Percentiles rank a stretch among this genome's conserved stretches.
Evolutionary conservation across 1,140 invertebrate species (phyloP).

Genomic region (Drosophila athabasca): DNA sequence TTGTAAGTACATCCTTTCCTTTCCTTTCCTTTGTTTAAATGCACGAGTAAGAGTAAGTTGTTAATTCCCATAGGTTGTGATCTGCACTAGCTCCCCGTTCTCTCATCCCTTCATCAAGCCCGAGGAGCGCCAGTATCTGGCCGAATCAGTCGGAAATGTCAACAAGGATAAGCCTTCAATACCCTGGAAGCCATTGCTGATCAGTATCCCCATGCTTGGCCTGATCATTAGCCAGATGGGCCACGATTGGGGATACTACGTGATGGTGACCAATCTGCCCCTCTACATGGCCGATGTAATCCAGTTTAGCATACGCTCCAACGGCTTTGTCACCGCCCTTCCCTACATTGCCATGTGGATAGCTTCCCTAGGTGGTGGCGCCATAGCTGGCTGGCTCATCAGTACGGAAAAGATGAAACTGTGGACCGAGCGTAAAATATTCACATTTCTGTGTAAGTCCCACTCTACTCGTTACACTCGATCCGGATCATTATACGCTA

Average conservation of each 20-base stretch:
- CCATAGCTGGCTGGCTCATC: slow-evolving; percentile 52
- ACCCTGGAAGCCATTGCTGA: slow-evolving; percentile 86
- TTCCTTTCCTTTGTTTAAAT: not conserved
- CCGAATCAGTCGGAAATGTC: slow-evolving; percentile 52
- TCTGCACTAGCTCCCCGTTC: slow-evolving; percentile 86
- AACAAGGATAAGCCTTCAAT: slow-evolving; percentile 62
- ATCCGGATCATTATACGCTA: not conserved
- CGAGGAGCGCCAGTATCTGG: slow-evolving; percentile 87
- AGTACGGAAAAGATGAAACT: slow-evolving; percentile 9
- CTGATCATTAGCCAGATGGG: slow-evolving; percentile 86
- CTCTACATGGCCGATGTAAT: slow-evolving; percentile 64
- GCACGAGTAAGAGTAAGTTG: not conserved
- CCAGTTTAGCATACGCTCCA: slow-evolving; percentile 36
- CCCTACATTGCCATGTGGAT: slow-evolving; percentile 63
- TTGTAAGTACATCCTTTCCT: slow-evolving; percentile 85
- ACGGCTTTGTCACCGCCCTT: slow-evolving; percentile 55
- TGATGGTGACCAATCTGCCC: slow-evolving; percentile 94
- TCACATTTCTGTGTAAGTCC: slow-evolving; percentile 45
- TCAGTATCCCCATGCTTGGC: slow-evolving; percentile 86
- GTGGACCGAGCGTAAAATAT: slow-evolving; percentile 28
- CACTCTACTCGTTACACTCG: too few relatives aligned
- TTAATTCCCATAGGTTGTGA: slow-evolving; percentile 47
- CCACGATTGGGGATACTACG: slow-evolving; percentile 95
- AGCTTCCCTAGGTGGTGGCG: slow-evolving; percentile 37
- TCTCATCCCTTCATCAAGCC: slow-evolving; percentile 89